These are phyloP conservation scores for Cordylochernes scorpioides DNA, from an alignment of 2,888 invertebrate genomes.

Conservation along the genomic window DNA sequence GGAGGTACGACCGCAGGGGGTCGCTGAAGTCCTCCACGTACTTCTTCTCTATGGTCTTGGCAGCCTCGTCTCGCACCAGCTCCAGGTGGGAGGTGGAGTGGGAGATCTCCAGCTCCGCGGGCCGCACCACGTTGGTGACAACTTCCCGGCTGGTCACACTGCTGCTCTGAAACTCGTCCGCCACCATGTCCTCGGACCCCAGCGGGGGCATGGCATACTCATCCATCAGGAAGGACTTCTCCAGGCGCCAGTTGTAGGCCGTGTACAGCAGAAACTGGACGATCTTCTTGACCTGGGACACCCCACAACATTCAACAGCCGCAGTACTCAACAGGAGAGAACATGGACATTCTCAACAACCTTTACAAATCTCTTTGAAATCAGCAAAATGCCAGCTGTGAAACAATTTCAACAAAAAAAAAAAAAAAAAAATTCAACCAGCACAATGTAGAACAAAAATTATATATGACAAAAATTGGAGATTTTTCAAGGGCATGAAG, in stretches of 20 bases:
- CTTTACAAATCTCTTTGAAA: too few species aligned
- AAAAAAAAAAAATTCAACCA: not conserved
- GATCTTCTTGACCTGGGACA: constrained; percentile 55
- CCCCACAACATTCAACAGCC: too few species aligned
- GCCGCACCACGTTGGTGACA: not conserved
- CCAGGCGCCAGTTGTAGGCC: constrained; percentile 69
- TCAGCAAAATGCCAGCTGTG: not conserved
- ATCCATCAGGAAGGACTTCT: constrained; percentile 64
- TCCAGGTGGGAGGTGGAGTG: not conserved
- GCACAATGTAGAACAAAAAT: too few species aligned
- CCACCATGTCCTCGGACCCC: constrained; percentile 11
- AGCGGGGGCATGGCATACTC: constrained; percentile 48
- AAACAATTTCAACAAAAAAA: not conserved
- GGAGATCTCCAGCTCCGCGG: not conserved
- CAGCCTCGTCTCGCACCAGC: constrained; percentile 4
- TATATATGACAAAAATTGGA: too few species aligned
- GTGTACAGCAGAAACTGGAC: constrained; percentile 51
- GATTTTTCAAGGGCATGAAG: too few species aligned
- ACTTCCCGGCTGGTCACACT: not conserved
- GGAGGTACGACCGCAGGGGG: constrained; percentile 37
- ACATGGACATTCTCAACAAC: too few species aligned
- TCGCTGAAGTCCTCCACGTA: constrained; percentile 52
- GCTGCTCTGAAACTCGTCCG: not conserved
- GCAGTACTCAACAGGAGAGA: too few species aligned
- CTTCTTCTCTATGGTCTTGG: constrained; percentile 18